Evolutionary conservation across 2,113 vertebrate genomes (phyloP), one percentile per base, ranked within the genome.

Genomic region (Tringa solitaria): DNA sequence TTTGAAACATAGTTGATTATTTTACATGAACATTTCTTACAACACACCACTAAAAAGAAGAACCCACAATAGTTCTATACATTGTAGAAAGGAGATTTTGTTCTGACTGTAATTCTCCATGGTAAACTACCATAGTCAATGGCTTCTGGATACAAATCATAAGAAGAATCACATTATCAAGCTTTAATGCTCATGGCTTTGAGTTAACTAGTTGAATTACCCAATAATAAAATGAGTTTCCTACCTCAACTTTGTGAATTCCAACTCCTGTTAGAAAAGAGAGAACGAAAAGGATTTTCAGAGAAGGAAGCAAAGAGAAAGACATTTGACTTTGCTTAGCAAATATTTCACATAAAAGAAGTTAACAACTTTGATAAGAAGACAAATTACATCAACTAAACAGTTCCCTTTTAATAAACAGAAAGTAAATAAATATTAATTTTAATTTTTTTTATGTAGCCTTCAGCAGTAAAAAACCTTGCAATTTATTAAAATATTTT

Each of bases 221-320:
- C 5, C 43, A 64, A n/a, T 53, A 95, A 86, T 26, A 72, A 85
- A 84, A 84, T 69, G 4, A 37, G 18, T 63, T 78, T 97, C 96
- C 75, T 97, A 97, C 97, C 97, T 97, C 96, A 97, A 94, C 94
- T 89, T 96, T 54, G 72, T 91, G 69, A 95, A 95, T 87, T 94
- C 85, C 91, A 92, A 53, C 43, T 93, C 95, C 97, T 97, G 91
- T 94, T 78, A 69, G 17, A 84, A 91, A 90, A 84, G 10, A 87
- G 22, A 93, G 20, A 96, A 61, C 91, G 41, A 50, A 88, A 95
- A 53, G 5, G 4, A 54, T 80, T 93, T 84, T 97, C n/a, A 93
- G 84, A 76, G 23, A 72, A 53, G 28, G 9, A 41, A 30, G 19
- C 6, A 67, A 12, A 90, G 23, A 24, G 17, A 8, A 89, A 87